Conservation (phyloP, 2,797 vertebrate genomes). For the Manis pentadactyla region DNA sequence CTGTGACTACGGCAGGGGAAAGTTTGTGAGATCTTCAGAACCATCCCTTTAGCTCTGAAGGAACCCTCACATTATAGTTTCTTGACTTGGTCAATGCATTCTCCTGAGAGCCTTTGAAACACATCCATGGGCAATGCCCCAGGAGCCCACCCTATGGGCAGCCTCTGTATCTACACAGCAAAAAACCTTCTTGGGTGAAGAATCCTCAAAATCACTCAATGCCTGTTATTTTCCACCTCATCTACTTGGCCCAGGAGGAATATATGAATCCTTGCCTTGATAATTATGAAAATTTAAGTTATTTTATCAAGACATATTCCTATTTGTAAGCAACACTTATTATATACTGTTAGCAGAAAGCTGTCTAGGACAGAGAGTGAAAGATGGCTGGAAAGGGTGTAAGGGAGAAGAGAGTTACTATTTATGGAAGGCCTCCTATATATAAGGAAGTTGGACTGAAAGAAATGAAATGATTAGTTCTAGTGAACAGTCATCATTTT, state of each 20-base stretch:
- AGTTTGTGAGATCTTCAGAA: not conserved
- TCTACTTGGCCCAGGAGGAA: not conserved
- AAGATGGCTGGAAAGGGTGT: not conserved
- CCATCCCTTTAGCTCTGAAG: not conserved
- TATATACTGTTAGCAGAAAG: not conserved
- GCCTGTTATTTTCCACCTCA: not conserved
- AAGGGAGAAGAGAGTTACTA: not conserved
- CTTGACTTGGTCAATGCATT: not conserved
- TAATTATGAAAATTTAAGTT: slow-evolving; percentile 21
- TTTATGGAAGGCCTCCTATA: not conserved
- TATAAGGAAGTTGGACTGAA: not conserved
- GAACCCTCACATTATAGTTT: not conserved
- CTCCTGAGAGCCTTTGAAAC: not conserved
- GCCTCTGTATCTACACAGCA: not conserved
- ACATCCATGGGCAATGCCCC: not conserved
- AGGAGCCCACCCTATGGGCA: not conserved
- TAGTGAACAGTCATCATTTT: not conserved
- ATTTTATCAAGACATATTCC: not conserved
- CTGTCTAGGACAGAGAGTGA: not conserved
- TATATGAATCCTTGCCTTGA: not conserved
- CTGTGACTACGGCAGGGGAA: not conserved
- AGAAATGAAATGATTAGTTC: not conserved
- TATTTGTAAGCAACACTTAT: not conserved
- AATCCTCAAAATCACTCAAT: not conserved
- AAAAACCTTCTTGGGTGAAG: not conserved